These are phyloP conservation scores for Lucifuga dentata DNA, from an alignment of 2,113 vertebrate genomes.

Conservation along the genomic window DNA sequence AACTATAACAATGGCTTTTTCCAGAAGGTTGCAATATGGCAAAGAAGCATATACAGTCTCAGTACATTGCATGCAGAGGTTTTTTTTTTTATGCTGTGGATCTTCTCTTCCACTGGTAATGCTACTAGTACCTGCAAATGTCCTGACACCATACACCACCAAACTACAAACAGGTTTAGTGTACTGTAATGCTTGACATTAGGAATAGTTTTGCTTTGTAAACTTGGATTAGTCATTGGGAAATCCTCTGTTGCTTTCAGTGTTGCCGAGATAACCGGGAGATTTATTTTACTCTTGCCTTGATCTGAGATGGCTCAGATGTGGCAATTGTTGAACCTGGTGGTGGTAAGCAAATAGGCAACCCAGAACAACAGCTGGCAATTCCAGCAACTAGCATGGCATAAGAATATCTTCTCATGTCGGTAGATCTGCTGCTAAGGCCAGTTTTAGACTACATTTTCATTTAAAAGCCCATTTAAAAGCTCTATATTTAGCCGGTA, in stretches of 20 bases:
- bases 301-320: slow-evolving; percentile 43
- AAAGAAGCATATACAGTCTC: slow-evolving; percentile 4
- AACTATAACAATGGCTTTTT: slow-evolving; percentile 44
- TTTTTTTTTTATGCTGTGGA: slow-evolving; percentile 1
- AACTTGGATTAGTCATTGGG: slow-evolving; percentile 56
- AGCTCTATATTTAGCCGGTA: slow-evolving; percentile 8
- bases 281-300: slow-evolving; percentile 45
- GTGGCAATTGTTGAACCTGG: slow-evolving; percentile 36
- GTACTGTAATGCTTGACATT: slow-evolving; percentile 9
- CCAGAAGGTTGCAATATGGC: slow-evolving; percentile 4
- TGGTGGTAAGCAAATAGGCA: slow-evolving; percentile 34
- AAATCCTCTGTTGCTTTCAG: slow-evolving; percentile 46
- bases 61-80: neutral
- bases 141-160: slow-evolving; percentile 13
- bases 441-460: neutral
- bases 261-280: slow-evolving; percentile 46
- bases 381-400: slow-evolving; percentile 9
- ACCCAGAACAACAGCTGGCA: slow-evolving; percentile 41
- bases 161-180: slow-evolving; percentile 36
- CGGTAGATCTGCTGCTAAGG: slow-evolving; percentile 3
- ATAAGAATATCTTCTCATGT: too few species aligned
- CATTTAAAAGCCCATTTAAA: too few species aligned
- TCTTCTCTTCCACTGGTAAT: slow-evolving; percentile 33
- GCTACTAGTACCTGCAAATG: slow-evolving; percentile 22
- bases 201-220: slow-evolving; percentile 45